Evolutionary conservation across 2,113 vertebrate species (phyloP).

Genomic region (Stegastes partitus): DNA sequence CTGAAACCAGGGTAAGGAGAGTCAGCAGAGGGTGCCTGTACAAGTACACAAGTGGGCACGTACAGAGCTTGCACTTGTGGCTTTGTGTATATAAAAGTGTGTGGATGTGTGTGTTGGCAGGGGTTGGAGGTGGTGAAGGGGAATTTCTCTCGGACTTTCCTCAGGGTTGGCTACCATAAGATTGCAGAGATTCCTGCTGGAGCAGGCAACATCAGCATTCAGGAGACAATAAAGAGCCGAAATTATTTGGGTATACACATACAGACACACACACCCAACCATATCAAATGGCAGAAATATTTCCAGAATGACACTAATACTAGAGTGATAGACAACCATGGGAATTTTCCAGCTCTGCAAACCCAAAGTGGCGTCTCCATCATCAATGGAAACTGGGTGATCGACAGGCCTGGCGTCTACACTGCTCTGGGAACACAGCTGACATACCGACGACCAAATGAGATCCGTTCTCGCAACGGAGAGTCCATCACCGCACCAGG

Average conservation of each 20-base stretch:
- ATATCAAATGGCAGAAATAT: neutral
- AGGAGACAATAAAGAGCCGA: conserved; percentile 80
- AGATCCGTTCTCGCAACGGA: conserved; percentile 92
- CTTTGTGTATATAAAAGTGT: conserved; percentile 27
- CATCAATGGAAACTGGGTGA: conserved; percentile 96
- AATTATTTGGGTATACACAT: conserved; percentile 82
- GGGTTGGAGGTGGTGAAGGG: conserved; percentile 75
- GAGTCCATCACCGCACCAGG: conserved; percentile 93
- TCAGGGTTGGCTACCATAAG: conserved; percentile 83
- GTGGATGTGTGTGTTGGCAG: conserved; percentile 58
- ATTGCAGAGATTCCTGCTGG: conserved; percentile 81
- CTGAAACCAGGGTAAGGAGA: conserved; percentile 16
- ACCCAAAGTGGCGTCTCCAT: conserved; percentile 89
- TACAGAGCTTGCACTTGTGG: neutral
- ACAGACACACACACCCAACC: neutral
- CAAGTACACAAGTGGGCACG: neutral
- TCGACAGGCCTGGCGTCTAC: conserved; percentile 91
- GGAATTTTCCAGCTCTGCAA: conserved; percentile 84
- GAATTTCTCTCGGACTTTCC: conserved; percentile 75
- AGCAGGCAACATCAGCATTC: conserved; percentile 78
- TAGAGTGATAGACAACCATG: conserved; percentile 4
- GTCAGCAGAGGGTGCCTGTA: neutral
- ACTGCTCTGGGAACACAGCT: conserved; percentile 90
- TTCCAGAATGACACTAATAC: neutral
- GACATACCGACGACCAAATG: conserved; percentile 92